Percentiles rank a stretch among this genome's conserved stretches.
phyloP scores from a whole-genome alignment of 2,113 vertebrate genomes.

The Ranitomeya imitator region DNA sequence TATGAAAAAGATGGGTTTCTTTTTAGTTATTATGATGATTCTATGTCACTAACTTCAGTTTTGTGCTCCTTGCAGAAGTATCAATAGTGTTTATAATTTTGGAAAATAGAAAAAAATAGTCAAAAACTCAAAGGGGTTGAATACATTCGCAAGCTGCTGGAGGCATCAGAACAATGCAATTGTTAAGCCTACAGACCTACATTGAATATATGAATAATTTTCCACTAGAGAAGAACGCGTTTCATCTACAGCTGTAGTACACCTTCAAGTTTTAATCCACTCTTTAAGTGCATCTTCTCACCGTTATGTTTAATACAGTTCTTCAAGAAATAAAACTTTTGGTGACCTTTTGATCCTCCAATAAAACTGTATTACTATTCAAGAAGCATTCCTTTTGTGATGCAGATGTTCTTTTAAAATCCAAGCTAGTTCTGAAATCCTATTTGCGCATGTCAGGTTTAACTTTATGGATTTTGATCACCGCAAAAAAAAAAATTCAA shows the following conservation, averaged over 20 bases:
- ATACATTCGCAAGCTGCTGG: too few species aligned
- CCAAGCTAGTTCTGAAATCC: slow-evolving; percentile 23
- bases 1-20: not conserved
- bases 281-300: slow-evolving; percentile 21
- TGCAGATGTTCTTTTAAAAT: slow-evolving; percentile 51
- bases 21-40: not conserved
- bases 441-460: slow-evolving; percentile 20
- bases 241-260: slow-evolving; percentile 9
- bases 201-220: not conserved
- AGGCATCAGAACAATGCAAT: too few species aligned
- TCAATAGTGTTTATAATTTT: too few species aligned
- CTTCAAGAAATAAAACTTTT: slow-evolving; percentile 47
- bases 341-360: slow-evolving; percentile 33
- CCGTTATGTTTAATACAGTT: slow-evolving; percentile 19
- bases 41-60: not conserved
- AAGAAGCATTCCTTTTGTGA: slow-evolving; percentile 30
- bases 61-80: not conserved
- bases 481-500: not conserved
- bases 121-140: too few species aligned
- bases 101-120: too few species aligned
- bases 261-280: not conserved
- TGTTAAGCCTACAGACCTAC: too few species aligned
- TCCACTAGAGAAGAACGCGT: not conserved
- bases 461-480: slow-evolving; percentile 6
- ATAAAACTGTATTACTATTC: slow-evolving; percentile 40